Evolutionary conservation across 2,113 vertebrate genomes (phyloP).

Genomic region (Salminus brasiliensis): DNA sequence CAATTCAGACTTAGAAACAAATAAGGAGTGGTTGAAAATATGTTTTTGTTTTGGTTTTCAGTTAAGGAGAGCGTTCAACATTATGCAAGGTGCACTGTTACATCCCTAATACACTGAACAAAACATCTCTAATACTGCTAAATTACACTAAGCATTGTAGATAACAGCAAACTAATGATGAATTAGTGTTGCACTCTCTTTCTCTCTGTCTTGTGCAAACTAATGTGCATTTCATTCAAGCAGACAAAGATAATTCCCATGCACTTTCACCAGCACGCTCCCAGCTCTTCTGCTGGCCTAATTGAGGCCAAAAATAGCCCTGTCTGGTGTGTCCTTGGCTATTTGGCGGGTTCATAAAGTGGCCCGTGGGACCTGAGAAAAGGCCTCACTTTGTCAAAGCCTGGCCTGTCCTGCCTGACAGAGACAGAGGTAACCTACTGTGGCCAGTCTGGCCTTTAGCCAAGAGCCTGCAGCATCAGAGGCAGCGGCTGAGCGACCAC

Average conservation of each 20-base stretch:
- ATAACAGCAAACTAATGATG: no score
- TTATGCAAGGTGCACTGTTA: no score
- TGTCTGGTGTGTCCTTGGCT: constrained; percentile 46
- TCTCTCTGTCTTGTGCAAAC: not conserved
- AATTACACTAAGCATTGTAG: no score
- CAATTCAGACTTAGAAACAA: no score
- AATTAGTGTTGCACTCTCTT: not conserved
- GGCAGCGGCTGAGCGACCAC: not conserved
- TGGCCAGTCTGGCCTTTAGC: constrained; percentile 21
- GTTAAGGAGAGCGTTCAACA: no score
- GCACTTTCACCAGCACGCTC: constrained; percentile 19
- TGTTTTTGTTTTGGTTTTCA: no score
- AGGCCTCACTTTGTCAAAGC: constrained; percentile 41
- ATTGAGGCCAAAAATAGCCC: constrained; percentile 54
- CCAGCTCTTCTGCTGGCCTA: constrained; percentile 31
- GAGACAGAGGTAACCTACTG: constrained; percentile 19
- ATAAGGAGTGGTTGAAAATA: no score
- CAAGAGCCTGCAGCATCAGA: not conserved
- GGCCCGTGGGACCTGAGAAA: constrained; percentile 46
- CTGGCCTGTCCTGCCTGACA: constrained; percentile 29
- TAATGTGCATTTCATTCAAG: not conserved
- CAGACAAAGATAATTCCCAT: constrained; percentile 28
- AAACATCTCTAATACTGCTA: no score
- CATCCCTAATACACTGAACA: no score
- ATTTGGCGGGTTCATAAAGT: constrained; percentile 43